Evolutionary conservation across 2,888 invertebrate genomes (phyloP).

Genomic region (Teinopalpus imperialis): DNA sequence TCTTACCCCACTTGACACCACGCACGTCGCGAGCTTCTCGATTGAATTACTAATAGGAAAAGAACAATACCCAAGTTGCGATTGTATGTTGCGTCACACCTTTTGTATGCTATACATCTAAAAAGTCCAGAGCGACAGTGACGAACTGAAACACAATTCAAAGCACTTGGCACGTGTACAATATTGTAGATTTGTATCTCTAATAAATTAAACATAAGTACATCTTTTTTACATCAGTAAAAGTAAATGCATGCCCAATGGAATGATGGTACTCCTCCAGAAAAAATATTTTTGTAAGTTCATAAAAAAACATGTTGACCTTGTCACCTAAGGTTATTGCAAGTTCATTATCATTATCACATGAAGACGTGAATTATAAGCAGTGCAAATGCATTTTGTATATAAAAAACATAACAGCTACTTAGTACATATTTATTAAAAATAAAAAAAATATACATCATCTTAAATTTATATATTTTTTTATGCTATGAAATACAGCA

Average conservation of each 20-base stretch:
- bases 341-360: slow-evolving; percentile 21
- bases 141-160: slow-evolving; percentile 6
- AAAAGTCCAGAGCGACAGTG: slow-evolving; percentile 3
- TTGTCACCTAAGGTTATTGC: slow-evolving; percentile 8
- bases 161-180: slow-evolving; percentile 13
- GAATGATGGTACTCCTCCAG: no score
- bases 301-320: slow-evolving; percentile 4
- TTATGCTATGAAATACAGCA: no score
- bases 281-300: background rate
- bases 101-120: slow-evolving; percentile 39
- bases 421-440: no score
- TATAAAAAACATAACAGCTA: no score
- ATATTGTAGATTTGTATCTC: slow-evolving; percentile 5
- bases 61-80: slow-evolving; percentile 52
- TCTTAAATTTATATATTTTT: no score
- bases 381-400: no score
- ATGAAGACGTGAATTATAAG: slow-evolving; percentile 13
- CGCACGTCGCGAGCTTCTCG: slow-evolving; percentile 59
- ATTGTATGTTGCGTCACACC: slow-evolving; percentile 48
- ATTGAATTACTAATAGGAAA: slow-evolving; percentile 65
- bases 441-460: no score
- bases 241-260: background rate
- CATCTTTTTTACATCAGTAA: slow-evolving; percentile 1
- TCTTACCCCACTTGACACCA: slow-evolving; percentile 60
- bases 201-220: background rate